phyloP scores from a whole-genome alignment of 1,140 invertebrate species.

The Mamestra configurata region DNA sequence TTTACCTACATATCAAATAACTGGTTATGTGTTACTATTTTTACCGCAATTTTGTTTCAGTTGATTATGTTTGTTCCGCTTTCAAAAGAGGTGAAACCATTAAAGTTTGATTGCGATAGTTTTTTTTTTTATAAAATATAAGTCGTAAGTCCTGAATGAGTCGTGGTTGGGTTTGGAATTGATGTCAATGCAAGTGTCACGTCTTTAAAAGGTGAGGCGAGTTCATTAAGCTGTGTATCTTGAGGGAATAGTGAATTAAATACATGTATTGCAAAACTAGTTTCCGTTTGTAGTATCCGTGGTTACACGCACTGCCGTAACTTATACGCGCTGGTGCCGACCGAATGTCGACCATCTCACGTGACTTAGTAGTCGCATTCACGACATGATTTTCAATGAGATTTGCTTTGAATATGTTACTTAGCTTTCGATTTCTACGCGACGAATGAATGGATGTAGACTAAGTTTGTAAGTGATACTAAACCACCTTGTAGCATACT shows the following conservation, averaged over 20 bases:
- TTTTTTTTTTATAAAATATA: slow-evolving; percentile 1
- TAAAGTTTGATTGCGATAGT: slow-evolving; percentile 4
- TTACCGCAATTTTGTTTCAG: slow-evolving; percentile 26
- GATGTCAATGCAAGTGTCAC: slow-evolving; percentile 41
- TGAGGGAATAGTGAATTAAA: slow-evolving; percentile 28
- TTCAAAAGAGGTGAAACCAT: slow-evolving; percentile 33
- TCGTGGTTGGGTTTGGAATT: slow-evolving; percentile 2
- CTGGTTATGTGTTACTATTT: slow-evolving; percentile 27
- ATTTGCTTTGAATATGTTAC: neutral
- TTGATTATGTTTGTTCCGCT: slow-evolving; percentile 32
- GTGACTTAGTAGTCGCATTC: neutral
- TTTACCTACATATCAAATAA: slow-evolving; percentile 20
- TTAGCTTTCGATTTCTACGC: slow-evolving; percentile 24
- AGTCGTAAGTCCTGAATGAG: slow-evolving; percentile 11
- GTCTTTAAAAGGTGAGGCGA: slow-evolving; percentile 9
- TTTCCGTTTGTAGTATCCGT: slow-evolving; percentile 36
- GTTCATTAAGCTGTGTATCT: slow-evolving; percentile 35
- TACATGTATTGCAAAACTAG: slow-evolving; percentile 42
- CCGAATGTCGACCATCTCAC: slow-evolving; percentile 11
- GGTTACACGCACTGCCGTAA: slow-evolving; percentile 27
- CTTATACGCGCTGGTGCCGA: slow-evolving; percentile 5
- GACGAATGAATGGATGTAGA: slow-evolving; percentile 6
- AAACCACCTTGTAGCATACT: neutral
- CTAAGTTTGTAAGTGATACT: slow-evolving; percentile 4
- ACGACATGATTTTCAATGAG: slow-evolving; percentile 26